phyloP scores from a whole-genome alignment of 2,888 invertebrate genomes.

The Himalopsyche tibetana region DNA sequence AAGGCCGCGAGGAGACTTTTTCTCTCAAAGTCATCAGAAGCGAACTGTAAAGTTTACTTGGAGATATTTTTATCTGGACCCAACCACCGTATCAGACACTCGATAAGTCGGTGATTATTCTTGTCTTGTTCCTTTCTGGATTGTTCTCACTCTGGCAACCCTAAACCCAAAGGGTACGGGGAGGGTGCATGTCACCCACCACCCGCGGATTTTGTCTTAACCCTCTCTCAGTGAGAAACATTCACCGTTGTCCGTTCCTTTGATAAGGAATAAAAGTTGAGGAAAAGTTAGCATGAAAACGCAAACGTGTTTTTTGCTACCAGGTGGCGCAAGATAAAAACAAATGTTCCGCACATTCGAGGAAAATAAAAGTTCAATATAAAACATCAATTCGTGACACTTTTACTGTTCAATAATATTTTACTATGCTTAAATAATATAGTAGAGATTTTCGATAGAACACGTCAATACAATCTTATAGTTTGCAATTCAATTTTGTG shows the following conservation, averaged over 20 bases:
- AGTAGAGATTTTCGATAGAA: too few species aligned
- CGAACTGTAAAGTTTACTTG: constrained; percentile 26
- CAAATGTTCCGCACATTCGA: background rate
- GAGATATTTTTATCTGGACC: constrained; percentile 10
- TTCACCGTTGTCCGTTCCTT: constrained; percentile 59
- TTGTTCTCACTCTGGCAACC: constrained; percentile 39
- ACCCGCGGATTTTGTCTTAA: constrained; percentile 1
- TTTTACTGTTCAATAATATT: too few species aligned
- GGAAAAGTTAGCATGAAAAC: constrained; percentile 60
- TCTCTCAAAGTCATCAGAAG: background rate
- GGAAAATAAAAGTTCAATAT: too few species aligned
- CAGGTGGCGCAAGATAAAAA: background rate
- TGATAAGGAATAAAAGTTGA: constrained; percentile 63
- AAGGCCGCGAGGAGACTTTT: background rate
- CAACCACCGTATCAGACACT: constrained; percentile 61
- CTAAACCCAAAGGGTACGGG: background rate
- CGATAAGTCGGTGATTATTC: constrained; percentile 65
- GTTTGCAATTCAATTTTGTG: too few species aligned
- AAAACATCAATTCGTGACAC: too few species aligned
- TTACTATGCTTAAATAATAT: too few species aligned
- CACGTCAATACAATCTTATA: too few species aligned
- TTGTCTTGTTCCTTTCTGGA: constrained; percentile 56
- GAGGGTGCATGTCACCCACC: constrained; percentile 1
- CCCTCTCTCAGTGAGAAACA: constrained; percentile 51
- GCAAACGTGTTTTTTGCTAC: constrained; percentile 56